Evolutionary conservation across 1,140 invertebrate genomes (phyloP), one percentile per base, ranked within the genome.

Genomic region (Drosophila jambulina): DNA sequence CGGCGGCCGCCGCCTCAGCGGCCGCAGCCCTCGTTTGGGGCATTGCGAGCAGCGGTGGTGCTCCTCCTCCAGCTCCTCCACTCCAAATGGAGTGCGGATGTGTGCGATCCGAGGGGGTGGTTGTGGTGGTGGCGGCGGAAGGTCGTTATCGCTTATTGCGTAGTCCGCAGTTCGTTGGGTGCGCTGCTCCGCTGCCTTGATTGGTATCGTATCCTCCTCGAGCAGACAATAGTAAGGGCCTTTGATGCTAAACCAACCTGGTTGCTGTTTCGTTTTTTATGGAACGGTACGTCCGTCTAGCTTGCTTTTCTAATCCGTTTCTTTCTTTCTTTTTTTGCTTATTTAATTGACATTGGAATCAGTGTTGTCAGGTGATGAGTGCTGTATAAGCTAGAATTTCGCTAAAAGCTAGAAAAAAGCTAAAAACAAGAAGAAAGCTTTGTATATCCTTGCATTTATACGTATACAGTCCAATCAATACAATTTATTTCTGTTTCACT

Each of bases 91-190:
- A 34, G 51, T 34, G 48, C 46, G 36, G 23, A 23, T 36, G n/a
- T 13, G 23, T 13, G 23, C 2, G 34, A n/a, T 36, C 19, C 8
- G 27, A 23, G 29, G 12, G 62, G 29, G 53, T 36, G 42, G 58
- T 19, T 21, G 49, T 43, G 29, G 27, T 12, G 58, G 42, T 12
- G 56, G 63, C 43, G 48, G 48, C 34, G 34, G 56, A 78, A 87
- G 80, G 84, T 87, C 83, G 84, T 76, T 83, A 80, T 71, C 63
- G 64, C 63, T 87, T 87, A 87, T 87, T 87, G 83, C 83, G 83
- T 87, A 87, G 82, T 88, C 79, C 59, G 69, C 23, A n/a, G 29
- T 51, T 51, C 12, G 49, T 12, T 32, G n/a, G 10, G 2, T 8
- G 17, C 29, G 25, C 42, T 49, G 42, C 51, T 38, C 61, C 27